Evolutionary conservation across 2,113 vertebrate species (phyloP).

Genomic region (Nyctereutes procyonoides): DNA sequence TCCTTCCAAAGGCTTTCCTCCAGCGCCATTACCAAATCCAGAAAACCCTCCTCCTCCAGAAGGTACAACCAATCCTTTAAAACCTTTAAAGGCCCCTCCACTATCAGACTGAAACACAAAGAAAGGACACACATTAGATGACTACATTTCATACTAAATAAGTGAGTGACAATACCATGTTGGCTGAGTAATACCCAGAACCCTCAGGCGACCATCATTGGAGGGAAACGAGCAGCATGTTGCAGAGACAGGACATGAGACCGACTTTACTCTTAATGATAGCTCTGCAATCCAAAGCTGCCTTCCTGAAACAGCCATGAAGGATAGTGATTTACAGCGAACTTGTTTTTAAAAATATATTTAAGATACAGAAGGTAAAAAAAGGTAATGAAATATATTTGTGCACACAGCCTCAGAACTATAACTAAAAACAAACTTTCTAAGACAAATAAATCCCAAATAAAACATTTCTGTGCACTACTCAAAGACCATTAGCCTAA

Average conservation of each 20-base stretch:
- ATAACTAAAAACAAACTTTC: neutral
- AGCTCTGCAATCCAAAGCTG: neutral
- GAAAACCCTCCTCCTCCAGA: conserved; percentile 85
- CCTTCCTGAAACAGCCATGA: neutral
- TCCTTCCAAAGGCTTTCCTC: conserved; percentile 87
- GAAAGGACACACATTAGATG: neutral
- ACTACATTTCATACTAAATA: neutral
- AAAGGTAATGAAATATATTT: neutral
- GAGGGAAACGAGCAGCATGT: neutral
- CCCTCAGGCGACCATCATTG: rapidly evolving
- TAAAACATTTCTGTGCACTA: neutral
- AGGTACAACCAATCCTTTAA: conserved; percentile 91
- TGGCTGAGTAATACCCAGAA: neutral
- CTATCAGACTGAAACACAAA: conserved; percentile 87
- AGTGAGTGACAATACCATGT: rapidly evolving
- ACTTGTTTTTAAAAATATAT: neutral
- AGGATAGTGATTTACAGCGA: neutral
- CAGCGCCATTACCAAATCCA: conserved; percentile 89
- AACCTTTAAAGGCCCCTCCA: conserved; percentile 94
- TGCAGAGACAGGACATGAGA: rapidly evolving
- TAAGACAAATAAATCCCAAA: neutral
- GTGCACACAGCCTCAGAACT: neutral
- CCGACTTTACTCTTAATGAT: rapidly evolving
- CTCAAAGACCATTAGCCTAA: neutral
- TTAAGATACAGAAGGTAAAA: neutral